Evolutionary conservation across 1,140 invertebrate species (phyloP).

Genomic region (Metopolophium dirhodum): DNA sequence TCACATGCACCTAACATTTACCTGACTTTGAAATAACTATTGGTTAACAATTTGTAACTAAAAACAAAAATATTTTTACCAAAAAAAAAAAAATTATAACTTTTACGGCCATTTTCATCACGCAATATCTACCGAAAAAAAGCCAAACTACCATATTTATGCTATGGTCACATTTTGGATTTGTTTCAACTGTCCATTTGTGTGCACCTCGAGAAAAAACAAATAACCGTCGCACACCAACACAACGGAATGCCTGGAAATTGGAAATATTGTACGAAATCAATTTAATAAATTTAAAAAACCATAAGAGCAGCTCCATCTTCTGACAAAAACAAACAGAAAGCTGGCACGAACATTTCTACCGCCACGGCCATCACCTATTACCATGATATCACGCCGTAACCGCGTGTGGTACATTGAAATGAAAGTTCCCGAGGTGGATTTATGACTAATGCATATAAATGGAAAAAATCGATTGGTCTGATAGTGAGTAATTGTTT

Average conservation of each 20-base stretch:
- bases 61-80: not conserved
- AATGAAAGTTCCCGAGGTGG: too few species aligned
- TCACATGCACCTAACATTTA: fast-evolving
- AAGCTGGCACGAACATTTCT: not conserved
- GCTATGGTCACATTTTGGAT: not conserved
- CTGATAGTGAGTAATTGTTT: too few species aligned
- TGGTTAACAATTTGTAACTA: not conserved
- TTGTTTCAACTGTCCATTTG: not conserved
- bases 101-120: not conserved
- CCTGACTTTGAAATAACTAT: too few species aligned
- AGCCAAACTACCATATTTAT: not conserved
- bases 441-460: too few species aligned
- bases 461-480: too few species aligned
- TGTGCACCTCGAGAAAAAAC: not conserved
- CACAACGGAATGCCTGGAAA: not conserved
- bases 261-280: not conserved
- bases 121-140: not conserved
- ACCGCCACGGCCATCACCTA: not conserved
- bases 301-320: not conserved
- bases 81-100: not conserved
- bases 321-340: not conserved
- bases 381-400: not conserved
- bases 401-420: too few species aligned
- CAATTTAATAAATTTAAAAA: not conserved
- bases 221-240: not conserved